phyloP scores from a whole-genome alignment of 2,888 invertebrate species.

The Catonia carolina region DNA sequence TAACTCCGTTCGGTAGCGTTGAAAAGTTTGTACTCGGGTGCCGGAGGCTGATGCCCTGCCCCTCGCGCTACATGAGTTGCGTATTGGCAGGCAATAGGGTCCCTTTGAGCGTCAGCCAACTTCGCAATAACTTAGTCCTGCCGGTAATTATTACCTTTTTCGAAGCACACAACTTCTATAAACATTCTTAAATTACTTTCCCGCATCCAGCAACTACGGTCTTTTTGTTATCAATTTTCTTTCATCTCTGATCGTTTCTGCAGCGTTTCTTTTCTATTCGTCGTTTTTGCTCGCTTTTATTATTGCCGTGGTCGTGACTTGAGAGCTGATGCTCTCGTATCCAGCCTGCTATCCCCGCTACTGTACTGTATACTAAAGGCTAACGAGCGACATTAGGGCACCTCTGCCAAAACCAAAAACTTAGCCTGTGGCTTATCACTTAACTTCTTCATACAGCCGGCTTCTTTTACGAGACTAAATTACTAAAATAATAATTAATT shows the following conservation, averaged over 20 bases:
- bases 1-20: background rate
- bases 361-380: no score
- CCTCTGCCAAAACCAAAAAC: no score
- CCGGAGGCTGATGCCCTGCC: no score
- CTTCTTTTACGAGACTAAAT: no score
- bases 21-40: background rate
- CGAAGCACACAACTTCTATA: conserved; percentile 4
- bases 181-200: conserved; percentile 15
- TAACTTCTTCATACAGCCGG: no score
- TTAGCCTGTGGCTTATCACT: no score
- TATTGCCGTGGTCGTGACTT: conserved; percentile 7
- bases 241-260: conserved; percentile 2
- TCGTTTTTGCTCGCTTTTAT: conserved; percentile 7
- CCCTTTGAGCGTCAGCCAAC: conserved; percentile 5
- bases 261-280: background rate
- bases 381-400: no score
- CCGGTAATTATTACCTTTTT: conserved; percentile 14
- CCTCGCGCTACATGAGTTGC: no score
- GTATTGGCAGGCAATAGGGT: background rate
- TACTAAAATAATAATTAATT: no score
- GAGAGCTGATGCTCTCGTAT: background rate
- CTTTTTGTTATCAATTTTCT: conserved; percentile 12
- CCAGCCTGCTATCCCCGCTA: background rate
- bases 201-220: conserved; percentile 1
- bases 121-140: background rate